These are phyloP conservation scores for Pterocles gutturalis DNA, from an alignment of 2,113 vertebrate species.

Conservation along the genomic window DNA sequence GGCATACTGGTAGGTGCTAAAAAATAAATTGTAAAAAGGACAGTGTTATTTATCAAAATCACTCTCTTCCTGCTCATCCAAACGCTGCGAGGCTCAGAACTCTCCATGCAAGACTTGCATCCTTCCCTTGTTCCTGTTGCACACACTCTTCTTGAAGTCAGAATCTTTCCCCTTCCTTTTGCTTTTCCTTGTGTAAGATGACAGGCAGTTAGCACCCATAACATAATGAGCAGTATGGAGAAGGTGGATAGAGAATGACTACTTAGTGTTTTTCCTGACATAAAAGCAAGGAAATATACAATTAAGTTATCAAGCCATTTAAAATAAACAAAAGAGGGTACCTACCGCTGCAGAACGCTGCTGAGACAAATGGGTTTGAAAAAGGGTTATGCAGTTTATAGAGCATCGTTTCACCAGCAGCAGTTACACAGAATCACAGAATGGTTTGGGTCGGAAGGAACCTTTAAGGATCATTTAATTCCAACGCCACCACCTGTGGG, in stretches of 20 bases:
- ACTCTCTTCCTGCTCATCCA: neutral
- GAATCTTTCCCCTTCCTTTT: neutral
- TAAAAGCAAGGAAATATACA: neutral
- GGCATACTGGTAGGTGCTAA: conserved; percentile 65
- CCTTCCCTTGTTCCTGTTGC: neutral
- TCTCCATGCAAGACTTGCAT: neutral
- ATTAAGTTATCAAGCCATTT: neutral
- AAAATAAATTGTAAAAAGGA: neutral
- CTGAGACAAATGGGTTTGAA: neutral
- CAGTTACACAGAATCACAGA: neutral
- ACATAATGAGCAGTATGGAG: neutral
- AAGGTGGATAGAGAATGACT: neutral
- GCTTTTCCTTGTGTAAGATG: neutral
- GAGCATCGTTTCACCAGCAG: neutral
- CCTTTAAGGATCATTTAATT: neutral
- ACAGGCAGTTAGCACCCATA: neutral
- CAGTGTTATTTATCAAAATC: neutral
- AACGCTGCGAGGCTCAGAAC: neutral
- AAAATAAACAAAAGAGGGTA: neutral
- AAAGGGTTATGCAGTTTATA: neutral
- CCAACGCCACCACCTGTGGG: neutral
- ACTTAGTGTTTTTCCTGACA: neutral
- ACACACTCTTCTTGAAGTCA: neutral
- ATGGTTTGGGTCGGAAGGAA: neutral
- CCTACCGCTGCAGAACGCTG: neutral